Evolutionary conservation across 37 sponge, comb jelly and placozoan genomes (phyloP), one percentile per base, ranked within the genome.

Genomic region (Halichondria panicea): DNA sequence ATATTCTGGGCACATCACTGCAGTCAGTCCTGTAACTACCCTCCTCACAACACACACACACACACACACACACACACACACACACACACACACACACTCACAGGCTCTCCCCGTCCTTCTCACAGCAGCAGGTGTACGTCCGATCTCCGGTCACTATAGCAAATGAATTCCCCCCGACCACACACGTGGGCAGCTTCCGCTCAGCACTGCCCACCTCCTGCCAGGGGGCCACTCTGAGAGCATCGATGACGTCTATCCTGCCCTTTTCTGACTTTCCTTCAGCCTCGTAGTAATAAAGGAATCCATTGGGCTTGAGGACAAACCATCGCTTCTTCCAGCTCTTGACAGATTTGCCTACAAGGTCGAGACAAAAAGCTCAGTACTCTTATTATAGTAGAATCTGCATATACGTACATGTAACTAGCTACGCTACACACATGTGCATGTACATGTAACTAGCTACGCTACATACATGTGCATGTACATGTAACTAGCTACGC

Each of bases 321-420:
- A 85, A 78, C 79, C 72, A 85, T 0, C 79, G 55, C 64, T 52
- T 72, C 56, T 85, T 85, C 86, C 86, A 85, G 22, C 58, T 67
- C 55, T 78, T 78, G 2, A 78, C 72, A 25, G 79, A 66, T 0
- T 64, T 65, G 35, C 86, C 86, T 85, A 56, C 22, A 67, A 31
- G 22, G 30, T n/a, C n/a, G n/a, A n/a, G n/a, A n/a, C n/a, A 41
- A 24, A 74, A 5, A 32, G n/a, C n/a, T n/a, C n/a, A n/a, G n/a
- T n/a, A n/a, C n/a, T n/a, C n/a, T n/a, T n/a, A n/a, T n/a, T n/a
- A n/a, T n/a, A n/a, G 3, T 4, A 65, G 39, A 36, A 21, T 9
- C 13, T 13, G 40, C 8, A 9, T 6, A 3, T 35, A 3, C 21
- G 19, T 4, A 12, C 24, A 25, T 35, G 22, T 68, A 42, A 19